These are phyloP conservation scores for Phaonia tiefii DNA, from an alignment of 2,888 invertebrate species.

Conservation along the genomic window DNA sequence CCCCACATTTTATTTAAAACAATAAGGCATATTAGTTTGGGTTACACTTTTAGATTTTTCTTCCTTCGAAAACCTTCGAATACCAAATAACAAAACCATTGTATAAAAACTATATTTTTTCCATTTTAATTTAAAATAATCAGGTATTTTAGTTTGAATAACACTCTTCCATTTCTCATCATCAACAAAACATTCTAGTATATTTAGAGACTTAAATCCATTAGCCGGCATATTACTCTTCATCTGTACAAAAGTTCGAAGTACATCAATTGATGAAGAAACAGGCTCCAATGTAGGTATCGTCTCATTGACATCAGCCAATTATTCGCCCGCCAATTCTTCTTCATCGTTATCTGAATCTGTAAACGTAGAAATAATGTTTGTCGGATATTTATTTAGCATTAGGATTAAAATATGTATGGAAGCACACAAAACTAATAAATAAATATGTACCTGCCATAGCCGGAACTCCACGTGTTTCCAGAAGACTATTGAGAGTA, in stretches of 20 bases:
- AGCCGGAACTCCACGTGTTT: no score
- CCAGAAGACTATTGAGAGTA: no score
- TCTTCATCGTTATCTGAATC: conserved; percentile 3
- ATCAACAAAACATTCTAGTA: conserved; percentile 10
- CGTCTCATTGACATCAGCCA: conserved; percentile 33
- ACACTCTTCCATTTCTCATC: conserved; percentile 19
- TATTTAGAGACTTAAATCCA: conserved; percentile 12
- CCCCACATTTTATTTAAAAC: no score
- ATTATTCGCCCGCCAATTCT: conserved; percentile 13
- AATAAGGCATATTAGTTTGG: no score
- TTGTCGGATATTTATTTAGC: background rate
- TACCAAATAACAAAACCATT: no score
- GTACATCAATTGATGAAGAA: conserved; percentile 55
- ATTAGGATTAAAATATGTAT: no score
- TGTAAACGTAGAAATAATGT: conserved; percentile 14
- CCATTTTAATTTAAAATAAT: background rate
- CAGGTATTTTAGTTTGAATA: conserved; percentile 10
- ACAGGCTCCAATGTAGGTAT: conserved; percentile 55
- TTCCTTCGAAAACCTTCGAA: no score
- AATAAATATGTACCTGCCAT: no score
- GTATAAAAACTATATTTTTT: no score
- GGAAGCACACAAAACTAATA: no score
- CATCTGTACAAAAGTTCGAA: conserved; percentile 51
- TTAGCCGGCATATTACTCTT: conserved; percentile 13
- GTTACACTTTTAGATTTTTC: no score